Evolutionary conservation across 2,888 invertebrate genomes (phyloP).

Genomic region (Drosophila algonquin): DNA sequence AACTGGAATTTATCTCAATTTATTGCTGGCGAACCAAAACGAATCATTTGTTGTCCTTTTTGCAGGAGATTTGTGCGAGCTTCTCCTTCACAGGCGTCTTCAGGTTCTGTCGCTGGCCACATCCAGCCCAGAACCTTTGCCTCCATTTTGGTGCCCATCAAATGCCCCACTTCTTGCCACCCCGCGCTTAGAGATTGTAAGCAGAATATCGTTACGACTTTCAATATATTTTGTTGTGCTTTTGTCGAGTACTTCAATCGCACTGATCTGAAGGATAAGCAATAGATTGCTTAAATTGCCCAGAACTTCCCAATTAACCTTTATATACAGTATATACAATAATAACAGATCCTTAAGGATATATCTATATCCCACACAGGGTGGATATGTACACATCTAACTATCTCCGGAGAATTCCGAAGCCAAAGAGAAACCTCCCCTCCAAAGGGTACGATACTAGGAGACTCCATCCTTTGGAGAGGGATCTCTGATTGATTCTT

Average conservation of each 20-base stretch:
- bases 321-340: constrained; percentile 39
- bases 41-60: neutral
- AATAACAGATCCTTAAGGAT: constrained; percentile 22
- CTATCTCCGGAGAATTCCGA: constrained; percentile 41
- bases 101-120: neutral
- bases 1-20: neutral
- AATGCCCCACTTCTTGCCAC: constrained; percentile 85
- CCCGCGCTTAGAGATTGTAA: neutral
- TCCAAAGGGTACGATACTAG: too few relatives aligned
- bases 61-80: neutral
- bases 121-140: neutral
- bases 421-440: constrained; percentile 8
- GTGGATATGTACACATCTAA: constrained; percentile 23
- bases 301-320: constrained; percentile 88
- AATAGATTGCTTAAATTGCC: neutral
- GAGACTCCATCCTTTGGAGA: too few relatives aligned
- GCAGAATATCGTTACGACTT: neutral
- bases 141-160: constrained; percentile 77
- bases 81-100: neutral
- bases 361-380: constrained; percentile 2
- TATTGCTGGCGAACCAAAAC: neutral
- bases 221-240: neutral
- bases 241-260: neutral
- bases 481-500: constrained; percentile 2
- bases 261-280: neutral